phyloP scores from a whole-genome alignment of 2,797 vertebrate genomes.

The Etheostoma nigrum region DNA sequence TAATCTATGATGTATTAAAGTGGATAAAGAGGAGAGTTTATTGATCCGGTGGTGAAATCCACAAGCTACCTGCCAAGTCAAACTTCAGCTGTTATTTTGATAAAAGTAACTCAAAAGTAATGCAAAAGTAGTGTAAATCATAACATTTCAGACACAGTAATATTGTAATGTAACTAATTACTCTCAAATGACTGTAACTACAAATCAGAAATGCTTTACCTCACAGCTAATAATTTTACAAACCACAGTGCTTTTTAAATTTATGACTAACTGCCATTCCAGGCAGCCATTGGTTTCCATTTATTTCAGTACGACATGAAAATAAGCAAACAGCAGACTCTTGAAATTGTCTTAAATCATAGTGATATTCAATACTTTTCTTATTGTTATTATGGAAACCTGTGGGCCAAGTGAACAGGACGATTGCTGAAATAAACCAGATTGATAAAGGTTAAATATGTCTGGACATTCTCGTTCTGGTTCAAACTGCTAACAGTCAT shows the following conservation, averaged over 20 bases:
- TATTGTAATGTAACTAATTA: no score
- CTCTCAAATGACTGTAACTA: no score
- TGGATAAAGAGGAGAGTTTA: no score
- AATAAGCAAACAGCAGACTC: background rate
- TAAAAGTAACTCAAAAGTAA: no score
- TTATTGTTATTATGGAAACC: background rate
- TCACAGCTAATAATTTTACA: background rate
- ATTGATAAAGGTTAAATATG: conserved; percentile 9
- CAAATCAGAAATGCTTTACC: background rate
- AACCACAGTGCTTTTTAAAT: background rate
- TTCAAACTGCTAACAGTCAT: conserved; percentile 12
- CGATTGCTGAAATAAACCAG: conserved; percentile 11
- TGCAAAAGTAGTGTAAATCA: no score
- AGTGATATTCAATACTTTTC: background rate
- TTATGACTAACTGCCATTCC: background rate
- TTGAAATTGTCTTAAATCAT: background rate
- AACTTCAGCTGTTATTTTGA: no score
- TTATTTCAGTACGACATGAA: background rate
- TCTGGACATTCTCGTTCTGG: conserved; percentile 8
- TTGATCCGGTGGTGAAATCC: no score
- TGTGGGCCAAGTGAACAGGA: background rate
- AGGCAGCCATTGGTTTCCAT: background rate
- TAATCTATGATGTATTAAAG: no score
- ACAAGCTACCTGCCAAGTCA: no score
- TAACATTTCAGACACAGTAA: no score